These are phyloP conservation scores for Drosophila simulans DNA, from an alignment of 1,140 invertebrate species.

Conservation along the genomic window DNA sequence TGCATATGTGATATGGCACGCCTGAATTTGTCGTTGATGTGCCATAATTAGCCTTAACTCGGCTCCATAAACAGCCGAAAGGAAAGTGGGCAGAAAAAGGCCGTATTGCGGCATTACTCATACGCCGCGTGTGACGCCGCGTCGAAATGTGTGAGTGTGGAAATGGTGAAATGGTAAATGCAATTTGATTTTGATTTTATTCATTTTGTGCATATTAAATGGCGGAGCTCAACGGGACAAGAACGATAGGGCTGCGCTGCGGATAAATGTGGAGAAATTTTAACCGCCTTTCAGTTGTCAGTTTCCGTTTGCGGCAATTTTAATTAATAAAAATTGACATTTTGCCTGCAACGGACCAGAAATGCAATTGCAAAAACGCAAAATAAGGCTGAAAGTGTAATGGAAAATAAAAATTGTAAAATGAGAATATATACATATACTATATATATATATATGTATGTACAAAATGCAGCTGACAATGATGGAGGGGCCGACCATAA, in stretches of 20 bases:
- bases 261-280: conserved; percentile 14
- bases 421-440: conserved; percentile 3
- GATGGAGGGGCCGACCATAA: background rate
- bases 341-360: conserved; percentile 12
- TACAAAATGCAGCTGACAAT: conserved; percentile 30
- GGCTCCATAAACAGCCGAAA: conserved; percentile 29
- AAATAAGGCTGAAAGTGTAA: background rate
- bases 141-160: background rate
- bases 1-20: conserved; percentile 20
- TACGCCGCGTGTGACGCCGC: conserved; percentile 18
- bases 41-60: conserved; percentile 52
- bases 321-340: conserved; percentile 61
- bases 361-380: conserved; percentile 35
- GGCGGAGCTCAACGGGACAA: conserved; percentile 7
- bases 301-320: conserved; percentile 53
- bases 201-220: conserved; percentile 54
- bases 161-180: conserved; percentile 8
- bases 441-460: background rate
- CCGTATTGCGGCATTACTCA: conserved; percentile 28
- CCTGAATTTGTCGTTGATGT: conserved; percentile 44
- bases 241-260: background rate
- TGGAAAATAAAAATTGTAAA: background rate
- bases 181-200: conserved; percentile 61
- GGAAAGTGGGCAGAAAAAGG: conserved; percentile 1
- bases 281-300: conserved; percentile 50